A percentile compares a stretch with the other conserved stretches of the same genome.
phyloP scores from a whole-genome alignment of 2,888 invertebrate genomes.

The Nymphalis c-album region DNA sequence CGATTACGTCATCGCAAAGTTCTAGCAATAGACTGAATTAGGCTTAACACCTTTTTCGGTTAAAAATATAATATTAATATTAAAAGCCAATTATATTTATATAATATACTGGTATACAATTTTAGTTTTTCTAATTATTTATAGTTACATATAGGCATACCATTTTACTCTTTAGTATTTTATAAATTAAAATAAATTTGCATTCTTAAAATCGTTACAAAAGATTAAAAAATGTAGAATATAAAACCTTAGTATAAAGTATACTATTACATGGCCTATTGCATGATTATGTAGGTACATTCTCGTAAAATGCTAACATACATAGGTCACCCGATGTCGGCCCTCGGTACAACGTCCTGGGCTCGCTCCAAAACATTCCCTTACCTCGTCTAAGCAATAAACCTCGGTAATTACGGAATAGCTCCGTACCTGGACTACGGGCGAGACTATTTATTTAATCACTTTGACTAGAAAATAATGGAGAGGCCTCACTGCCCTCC shows the following conservation, averaged over 20 bases:
- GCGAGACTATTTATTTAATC: constrained; percentile 79
- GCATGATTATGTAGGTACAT: constrained; percentile 29
- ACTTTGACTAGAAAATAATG: constrained; percentile 80
- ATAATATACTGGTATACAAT: no score
- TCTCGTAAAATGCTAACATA: constrained; percentile 46
- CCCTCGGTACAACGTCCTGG: constrained; percentile 44
- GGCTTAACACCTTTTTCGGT: constrained; percentile 6
- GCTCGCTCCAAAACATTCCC: constrained; percentile 65
- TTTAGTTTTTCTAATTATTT: no score
- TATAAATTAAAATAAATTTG: no score
- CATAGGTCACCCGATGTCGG: constrained; percentile 52
- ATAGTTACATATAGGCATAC: no score
- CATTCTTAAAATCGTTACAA: no score
- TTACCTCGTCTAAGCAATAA: constrained; percentile 69
- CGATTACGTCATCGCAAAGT: constrained; percentile 48
- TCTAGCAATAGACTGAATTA: constrained; percentile 15
- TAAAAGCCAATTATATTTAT: no score
- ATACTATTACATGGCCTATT: no score
- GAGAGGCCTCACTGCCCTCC: constrained; percentile 54
- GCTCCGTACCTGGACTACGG: constrained; percentile 61
- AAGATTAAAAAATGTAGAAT: no score
- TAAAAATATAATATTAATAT: neutral
- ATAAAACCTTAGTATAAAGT: no score
- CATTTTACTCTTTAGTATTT: no score
- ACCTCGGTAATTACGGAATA: constrained; percentile 77